Percentiles rank a stretch among this genome's conserved stretches.
Evolutionary conservation across 2,113 vertebrate species (phyloP).

Genomic region (Corydoras maculifer): DNA sequence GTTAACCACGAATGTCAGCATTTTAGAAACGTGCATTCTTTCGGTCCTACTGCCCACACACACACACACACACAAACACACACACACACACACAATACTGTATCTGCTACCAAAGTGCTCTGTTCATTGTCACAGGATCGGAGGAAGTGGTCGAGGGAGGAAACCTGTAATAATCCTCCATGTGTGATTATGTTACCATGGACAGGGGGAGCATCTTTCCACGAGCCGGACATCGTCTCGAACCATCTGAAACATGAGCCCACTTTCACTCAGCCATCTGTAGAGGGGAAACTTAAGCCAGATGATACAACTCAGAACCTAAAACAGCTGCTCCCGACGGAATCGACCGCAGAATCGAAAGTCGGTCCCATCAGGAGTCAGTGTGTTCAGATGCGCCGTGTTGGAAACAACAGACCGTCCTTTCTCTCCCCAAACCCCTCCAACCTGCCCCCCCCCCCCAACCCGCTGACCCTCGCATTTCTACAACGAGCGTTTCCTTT

Average conservation of each 20-base stretch:
- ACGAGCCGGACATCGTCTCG: constrained; percentile 46
- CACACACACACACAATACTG: constrained; percentile 28
- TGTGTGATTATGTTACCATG: constrained; percentile 58
- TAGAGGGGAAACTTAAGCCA: constrained; percentile 48
- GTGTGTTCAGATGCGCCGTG: constrained; percentile 48
- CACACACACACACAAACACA: constrained; percentile 43
- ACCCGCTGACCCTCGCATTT: constrained; percentile 8
- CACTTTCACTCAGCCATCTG: constrained; percentile 39
- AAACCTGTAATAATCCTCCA: constrained; percentile 43
- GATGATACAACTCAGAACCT: constrained; percentile 57
- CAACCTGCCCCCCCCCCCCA: constrained; percentile 34
- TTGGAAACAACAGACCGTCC: constrained; percentile 51
- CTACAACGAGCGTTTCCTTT: constrained; percentile 39
- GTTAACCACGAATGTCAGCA: too few relatives aligned
- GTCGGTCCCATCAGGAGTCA: constrained; percentile 44
- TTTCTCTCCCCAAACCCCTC: constrained; percentile 37
- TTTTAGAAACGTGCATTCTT: too few relatives aligned
- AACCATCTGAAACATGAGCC: constrained; percentile 42
- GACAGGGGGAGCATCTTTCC: constrained; percentile 56
- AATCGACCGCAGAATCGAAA: constrained; percentile 49
- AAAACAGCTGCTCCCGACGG: constrained; percentile 56
- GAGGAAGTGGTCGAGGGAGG: constrained; percentile 49
- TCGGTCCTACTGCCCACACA: constrained; percentile 30
- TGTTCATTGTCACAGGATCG: constrained; percentile 65
- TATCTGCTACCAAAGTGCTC: constrained; percentile 75